phyloP scores from a whole-genome alignment of 2,888 invertebrate genomes.

The Spodoptera picta region DNA sequence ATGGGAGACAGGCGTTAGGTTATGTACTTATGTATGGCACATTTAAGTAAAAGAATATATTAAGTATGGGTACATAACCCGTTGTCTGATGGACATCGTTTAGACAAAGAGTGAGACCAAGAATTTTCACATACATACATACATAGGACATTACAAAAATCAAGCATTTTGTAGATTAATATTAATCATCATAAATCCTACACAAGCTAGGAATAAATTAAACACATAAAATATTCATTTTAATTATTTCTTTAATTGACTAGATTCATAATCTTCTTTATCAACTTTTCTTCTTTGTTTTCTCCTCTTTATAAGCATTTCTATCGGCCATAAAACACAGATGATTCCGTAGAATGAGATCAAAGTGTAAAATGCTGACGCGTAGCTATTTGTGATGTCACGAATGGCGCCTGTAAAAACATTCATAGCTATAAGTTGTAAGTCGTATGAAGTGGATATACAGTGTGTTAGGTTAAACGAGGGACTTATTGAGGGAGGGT shows the following conservation, averaged over 20 bases:
- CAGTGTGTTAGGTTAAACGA: too few relatives aligned
- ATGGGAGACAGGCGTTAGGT: too few relatives aligned
- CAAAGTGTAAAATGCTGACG: conserved; percentile 26
- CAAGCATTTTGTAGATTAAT: too few relatives aligned
- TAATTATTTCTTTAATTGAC: conserved; percentile 35
- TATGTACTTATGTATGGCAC: too few relatives aligned
- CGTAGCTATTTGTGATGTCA: conserved; percentile 37
- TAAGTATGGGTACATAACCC: too few relatives aligned
- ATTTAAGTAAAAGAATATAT: too few relatives aligned
- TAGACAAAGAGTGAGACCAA: too few relatives aligned
- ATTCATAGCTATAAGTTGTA: conserved; percentile 7
- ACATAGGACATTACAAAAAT: too few relatives aligned
- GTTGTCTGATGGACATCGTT: too few relatives aligned
- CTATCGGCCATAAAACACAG: conserved; percentile 34
- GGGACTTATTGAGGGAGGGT: too few relatives aligned
- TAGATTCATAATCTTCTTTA: conserved; percentile 8
- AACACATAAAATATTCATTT: conserved; percentile 15
- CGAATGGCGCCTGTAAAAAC: conserved; percentile 36
- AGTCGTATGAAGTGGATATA: neutral
- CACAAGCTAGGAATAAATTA: neutral
- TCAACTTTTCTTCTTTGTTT: conserved; percentile 17
- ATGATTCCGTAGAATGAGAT: conserved; percentile 25
- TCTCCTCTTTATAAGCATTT: conserved; percentile 21
- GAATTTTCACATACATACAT: too few relatives aligned
- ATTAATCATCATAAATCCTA: too few relatives aligned